Percentiles rank a stretch among this genome's conserved stretches.
phyloP scores from a whole-genome alignment of 2,113 vertebrate genomes.

The Acrocephalus arundinaceus region DNA sequence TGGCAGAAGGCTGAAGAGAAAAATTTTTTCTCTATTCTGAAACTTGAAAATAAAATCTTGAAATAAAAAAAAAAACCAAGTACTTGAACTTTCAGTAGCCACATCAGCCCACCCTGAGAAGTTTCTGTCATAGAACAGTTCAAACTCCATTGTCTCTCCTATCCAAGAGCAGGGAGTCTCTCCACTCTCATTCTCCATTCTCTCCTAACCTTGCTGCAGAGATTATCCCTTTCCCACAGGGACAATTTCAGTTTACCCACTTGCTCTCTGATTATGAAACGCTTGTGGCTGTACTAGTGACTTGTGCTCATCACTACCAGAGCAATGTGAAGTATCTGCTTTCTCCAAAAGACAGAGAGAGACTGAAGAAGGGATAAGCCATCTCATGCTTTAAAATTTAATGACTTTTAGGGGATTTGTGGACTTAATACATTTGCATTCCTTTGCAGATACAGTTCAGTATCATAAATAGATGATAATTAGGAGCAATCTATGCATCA shows the following conservation, averaged over 20 bases:
- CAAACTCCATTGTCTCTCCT: neutral
- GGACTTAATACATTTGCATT: neutral
- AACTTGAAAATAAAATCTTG: neutral
- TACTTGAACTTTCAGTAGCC: neutral
- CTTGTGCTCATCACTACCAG: neutral
- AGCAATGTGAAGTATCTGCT: neutral
- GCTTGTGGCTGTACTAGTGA: neutral
- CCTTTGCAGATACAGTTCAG: neutral
- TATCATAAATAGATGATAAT: neutral
- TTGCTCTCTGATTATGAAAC: neutral
- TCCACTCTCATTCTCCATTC: neutral
- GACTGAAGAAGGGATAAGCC: neutral
- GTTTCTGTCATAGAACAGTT: neutral
- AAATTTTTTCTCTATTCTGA: neutral
- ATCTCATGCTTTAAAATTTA: neutral
- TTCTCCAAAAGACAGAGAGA: neutral
- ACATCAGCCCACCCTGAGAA: neutral
- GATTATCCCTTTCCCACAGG: neutral
- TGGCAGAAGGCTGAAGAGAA: neutral
- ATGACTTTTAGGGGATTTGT: neutral
- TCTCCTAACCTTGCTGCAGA: neutral
- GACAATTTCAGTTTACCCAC: neutral
- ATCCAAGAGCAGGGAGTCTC: neutral
- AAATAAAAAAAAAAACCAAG: neutral
- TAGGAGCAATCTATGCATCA: neutral